These are phyloP conservation scores for Conchocele bisecta DNA, from an alignment of 2,888 invertebrate genomes.

Conservation along the genomic window DNA sequence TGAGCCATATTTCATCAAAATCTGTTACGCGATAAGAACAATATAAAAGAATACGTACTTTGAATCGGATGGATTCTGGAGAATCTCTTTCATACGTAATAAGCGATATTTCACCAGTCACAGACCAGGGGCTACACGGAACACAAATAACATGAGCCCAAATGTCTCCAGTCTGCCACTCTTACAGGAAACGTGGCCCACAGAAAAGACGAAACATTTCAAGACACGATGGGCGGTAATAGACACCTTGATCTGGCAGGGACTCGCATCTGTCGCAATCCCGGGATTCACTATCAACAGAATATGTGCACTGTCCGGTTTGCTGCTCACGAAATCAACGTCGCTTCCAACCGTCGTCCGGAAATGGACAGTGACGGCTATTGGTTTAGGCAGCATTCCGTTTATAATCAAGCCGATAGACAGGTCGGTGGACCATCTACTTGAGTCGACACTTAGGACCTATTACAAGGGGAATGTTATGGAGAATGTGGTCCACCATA, in stretches of 20 bases:
- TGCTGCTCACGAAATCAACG: conserved; percentile 48
- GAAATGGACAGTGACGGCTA: conserved; percentile 85
- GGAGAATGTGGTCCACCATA: conserved; percentile 59
- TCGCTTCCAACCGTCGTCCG: conserved; percentile 83
- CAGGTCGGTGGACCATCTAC: conserved; percentile 87
- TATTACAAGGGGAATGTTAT: conserved; percentile 66
- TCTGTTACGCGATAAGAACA: no score
- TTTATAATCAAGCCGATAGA: conserved; percentile 97
- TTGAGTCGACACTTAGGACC: conserved; percentile 85
- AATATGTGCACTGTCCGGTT: conserved; percentile 86
- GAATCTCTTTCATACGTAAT: no score
- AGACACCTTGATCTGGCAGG: conserved; percentile 96
- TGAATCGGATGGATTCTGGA: no score
- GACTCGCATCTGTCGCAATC: conserved; percentile 93
- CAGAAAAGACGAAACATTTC: conserved; percentile 43
- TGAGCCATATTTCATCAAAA: no score
- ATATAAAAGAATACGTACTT: no score
- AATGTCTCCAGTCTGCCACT: no score
- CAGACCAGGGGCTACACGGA: no score
- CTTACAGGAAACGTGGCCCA: conserved; percentile 63
- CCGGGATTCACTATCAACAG: conserved; percentile 96
- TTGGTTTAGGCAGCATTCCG: conserved; percentile 93
- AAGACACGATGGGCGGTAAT: conserved; percentile 84
- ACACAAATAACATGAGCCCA: no score
- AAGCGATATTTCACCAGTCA: no score